Percentiles rank a stretch among this genome's conserved stretches.
Conservation (phyloP, 1,140 invertebrate species). For the Portunus trituberculatus region DNA sequence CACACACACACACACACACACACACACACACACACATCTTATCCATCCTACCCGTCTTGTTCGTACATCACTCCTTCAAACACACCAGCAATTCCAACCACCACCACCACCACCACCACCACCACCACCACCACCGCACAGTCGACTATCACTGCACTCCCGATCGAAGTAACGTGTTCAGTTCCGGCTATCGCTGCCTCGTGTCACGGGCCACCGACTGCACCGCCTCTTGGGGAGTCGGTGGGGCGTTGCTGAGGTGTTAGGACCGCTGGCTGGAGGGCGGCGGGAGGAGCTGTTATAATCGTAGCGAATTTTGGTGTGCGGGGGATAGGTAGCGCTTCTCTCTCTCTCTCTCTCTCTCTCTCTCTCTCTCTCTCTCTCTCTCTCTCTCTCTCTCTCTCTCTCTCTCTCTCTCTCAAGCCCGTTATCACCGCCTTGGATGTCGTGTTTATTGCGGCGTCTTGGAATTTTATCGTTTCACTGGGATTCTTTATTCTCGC, state of each 20-base stretch:
- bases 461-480: not conserved
- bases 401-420: not conserved
- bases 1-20: slow-evolving; percentile 39
- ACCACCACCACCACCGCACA: not conserved
- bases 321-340: no score
- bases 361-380: no score
- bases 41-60: not conserved
- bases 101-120: not conserved
- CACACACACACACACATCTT: slow-evolving; percentile 34
- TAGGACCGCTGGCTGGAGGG: not conserved
- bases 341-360: no score
- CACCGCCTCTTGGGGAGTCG: not conserved
- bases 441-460: not conserved
- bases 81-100: not conserved
- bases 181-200: not conserved
- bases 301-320: not conserved
- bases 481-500: not conserved
- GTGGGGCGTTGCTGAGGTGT: not conserved
- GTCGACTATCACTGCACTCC: no score
- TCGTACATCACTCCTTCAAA: not conserved
- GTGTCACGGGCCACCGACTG: not conserved
- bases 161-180: not conserved
- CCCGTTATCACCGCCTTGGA: not conserved
- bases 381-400: not conserved
- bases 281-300: not conserved